A percentile compares a stretch with the other conserved stretches of the same genome.
These are phyloP conservation scores for Ophion ventricosus DNA, from an alignment of 2,888 invertebrate genomes.

Conservation along the genomic window DNA sequence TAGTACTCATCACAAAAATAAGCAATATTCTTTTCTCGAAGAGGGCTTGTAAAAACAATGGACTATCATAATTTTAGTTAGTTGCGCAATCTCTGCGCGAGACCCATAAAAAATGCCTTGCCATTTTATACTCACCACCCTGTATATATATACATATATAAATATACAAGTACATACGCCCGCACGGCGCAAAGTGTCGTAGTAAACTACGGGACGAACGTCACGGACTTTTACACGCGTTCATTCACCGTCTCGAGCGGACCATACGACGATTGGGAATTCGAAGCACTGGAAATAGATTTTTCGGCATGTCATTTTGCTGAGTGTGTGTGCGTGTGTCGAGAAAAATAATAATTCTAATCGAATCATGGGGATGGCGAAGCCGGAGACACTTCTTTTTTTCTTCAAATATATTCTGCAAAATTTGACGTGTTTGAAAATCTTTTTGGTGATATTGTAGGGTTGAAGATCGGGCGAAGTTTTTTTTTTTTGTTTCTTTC, in stretches of 20 bases:
- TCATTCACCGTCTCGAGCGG: neutral
- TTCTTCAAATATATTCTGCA: neutral
- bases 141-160: too few relatives aligned
- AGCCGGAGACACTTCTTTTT: neutral
- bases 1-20: too few relatives aligned
- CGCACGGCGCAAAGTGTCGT: constrained; percentile 14
- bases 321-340: neutral
- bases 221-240: neutral
- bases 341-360: neutral
- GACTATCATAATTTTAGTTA: too few relatives aligned
- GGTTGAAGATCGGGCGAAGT: neutral
- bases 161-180: constrained; percentile 39
- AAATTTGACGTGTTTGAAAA: neutral
- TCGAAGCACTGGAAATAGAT: neutral
- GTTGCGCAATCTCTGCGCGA: too few relatives aligned
- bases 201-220: neutral
- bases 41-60: too few relatives aligned
- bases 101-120: too few relatives aligned
- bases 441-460: neutral
- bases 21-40: too few relatives aligned
- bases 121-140: too few relatives aligned
- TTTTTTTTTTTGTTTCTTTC: neutral
- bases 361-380: neutral
- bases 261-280: neutral
- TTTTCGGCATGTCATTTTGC: neutral